A percentile compares a stretch with the other conserved stretches of the same genome.
phyloP scores from a whole-genome alignment of 2,888 invertebrate genomes.

The Torymus tubicola region DNA sequence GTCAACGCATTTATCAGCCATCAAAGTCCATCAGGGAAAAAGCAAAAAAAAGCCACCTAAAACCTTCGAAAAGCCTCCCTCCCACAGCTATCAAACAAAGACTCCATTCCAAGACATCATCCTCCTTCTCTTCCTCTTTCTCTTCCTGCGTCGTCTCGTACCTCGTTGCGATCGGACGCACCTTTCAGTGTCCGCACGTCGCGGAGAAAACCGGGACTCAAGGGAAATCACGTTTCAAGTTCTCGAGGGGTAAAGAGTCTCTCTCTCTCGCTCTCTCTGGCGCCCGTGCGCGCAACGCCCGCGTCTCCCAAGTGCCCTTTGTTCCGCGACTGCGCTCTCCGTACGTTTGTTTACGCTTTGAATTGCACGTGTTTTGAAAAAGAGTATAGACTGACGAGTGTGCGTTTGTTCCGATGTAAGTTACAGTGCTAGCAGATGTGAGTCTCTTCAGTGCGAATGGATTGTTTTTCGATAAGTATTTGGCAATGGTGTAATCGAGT shows the following conservation, averaged over 20 bases:
- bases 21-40: too few species aligned
- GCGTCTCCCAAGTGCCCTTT: background rate
- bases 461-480: too few species aligned
- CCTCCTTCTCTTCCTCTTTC: slow-evolving; percentile 1
- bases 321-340: background rate
- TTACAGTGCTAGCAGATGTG: too few species aligned
- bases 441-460: too few species aligned
- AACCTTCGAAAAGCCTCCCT: too few species aligned
- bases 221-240: slow-evolving; percentile 76
- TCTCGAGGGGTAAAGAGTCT: slow-evolving; percentile 54
- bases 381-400: background rate
- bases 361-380: background rate
- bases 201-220: slow-evolving; percentile 65
- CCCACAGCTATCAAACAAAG: too few species aligned
- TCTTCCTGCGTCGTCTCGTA: slow-evolving; percentile 31
- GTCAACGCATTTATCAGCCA: too few species aligned
- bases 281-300: background rate
- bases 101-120: slow-evolving; percentile 27
- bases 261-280: background rate
- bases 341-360: background rate
- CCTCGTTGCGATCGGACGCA: background rate
- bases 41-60: too few species aligned
- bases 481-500: too few species aligned
- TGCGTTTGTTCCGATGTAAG: too few species aligned
- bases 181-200: too few species aligned